phyloP scores from a whole-genome alignment of 2,797 vertebrate genomes.

The Podarcis siculus region DNA sequence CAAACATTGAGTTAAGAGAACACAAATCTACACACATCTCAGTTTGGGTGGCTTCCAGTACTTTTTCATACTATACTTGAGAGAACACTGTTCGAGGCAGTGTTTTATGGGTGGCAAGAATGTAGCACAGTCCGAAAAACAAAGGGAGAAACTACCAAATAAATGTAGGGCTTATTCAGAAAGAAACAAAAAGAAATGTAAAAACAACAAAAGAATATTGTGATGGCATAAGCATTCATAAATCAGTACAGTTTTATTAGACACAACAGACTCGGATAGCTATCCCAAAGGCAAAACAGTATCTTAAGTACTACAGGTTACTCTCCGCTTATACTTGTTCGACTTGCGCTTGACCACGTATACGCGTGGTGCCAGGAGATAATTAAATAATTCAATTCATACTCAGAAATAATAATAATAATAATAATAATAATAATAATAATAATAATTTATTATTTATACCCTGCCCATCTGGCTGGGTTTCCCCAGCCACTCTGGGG shows the following conservation, averaged over 20 bases:
- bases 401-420: too few relatives aligned
- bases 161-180: neutral
- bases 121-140: neutral
- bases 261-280: neutral
- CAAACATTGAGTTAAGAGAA: neutral
- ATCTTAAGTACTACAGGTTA: too few relatives aligned
- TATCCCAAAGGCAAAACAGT: neutral
- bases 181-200: neutral
- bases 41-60: neutral
- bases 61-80: too few relatives aligned
- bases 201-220: neutral
- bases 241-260: neutral
- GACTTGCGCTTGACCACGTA: too few relatives aligned
- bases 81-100: neutral
- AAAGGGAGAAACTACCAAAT: neutral
- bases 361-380: too few relatives aligned
- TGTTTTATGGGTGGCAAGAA: too few relatives aligned
- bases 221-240: neutral
- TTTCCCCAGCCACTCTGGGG: too few relatives aligned
- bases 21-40: neutral
- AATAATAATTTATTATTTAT: too few relatives aligned
- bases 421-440: too few relatives aligned
- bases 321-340: too few relatives aligned
- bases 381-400: too few relatives aligned
- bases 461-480: too few relatives aligned